phyloP scores from a whole-genome alignment of 2,888 invertebrate species.

The Dorcus parallelipipedus region DNA sequence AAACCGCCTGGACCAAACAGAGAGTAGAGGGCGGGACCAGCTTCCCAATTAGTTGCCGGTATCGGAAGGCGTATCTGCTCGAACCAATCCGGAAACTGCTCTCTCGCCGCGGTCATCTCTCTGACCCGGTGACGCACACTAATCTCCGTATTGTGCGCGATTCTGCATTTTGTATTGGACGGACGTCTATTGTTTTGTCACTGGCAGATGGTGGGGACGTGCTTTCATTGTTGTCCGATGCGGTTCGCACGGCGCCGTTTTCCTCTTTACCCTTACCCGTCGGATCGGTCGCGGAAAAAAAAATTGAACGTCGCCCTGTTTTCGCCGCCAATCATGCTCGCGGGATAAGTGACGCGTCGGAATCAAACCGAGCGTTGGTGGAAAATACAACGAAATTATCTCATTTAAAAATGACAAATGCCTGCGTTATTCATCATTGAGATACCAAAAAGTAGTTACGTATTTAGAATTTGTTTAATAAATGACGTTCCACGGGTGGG shows the following conservation, averaged over 20 bases:
- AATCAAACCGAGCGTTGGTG: not conserved
- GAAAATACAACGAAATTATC: too few species aligned
- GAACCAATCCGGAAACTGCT: slow-evolving; percentile 29
- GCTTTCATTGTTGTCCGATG: not conserved
- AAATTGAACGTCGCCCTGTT: not conserved
- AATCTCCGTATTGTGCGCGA: slow-evolving; percentile 10
- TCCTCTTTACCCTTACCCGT: not conserved
- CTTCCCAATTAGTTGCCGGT: slow-evolving; percentile 28
- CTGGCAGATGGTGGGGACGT: not conserved
- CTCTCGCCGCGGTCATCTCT: slow-evolving; percentile 26
- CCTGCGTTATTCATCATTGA: too few species aligned
- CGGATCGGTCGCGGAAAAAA: not conserved
- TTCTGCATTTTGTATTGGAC: slow-evolving; percentile 6
- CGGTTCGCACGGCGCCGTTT: not conserved
- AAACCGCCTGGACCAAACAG: slow-evolving; percentile 27
- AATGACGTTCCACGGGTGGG: too few species aligned
- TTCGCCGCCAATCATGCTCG: not conserved
- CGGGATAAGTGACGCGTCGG: not conserved
- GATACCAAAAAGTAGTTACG: too few species aligned
- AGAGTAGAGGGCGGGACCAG: slow-evolving; percentile 22
- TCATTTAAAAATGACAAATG: too few species aligned
- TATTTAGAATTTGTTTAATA: too few species aligned
- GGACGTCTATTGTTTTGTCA: slow-evolving; percentile 15
- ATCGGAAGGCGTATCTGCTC: slow-evolving; percentile 27
- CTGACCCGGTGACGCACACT: slow-evolving; percentile 16